Evolutionary conservation across 2,888 invertebrate species (phyloP), one percentile per base, ranked within the genome.

Genomic region (Sphaerophoria rueppellii): DNA sequence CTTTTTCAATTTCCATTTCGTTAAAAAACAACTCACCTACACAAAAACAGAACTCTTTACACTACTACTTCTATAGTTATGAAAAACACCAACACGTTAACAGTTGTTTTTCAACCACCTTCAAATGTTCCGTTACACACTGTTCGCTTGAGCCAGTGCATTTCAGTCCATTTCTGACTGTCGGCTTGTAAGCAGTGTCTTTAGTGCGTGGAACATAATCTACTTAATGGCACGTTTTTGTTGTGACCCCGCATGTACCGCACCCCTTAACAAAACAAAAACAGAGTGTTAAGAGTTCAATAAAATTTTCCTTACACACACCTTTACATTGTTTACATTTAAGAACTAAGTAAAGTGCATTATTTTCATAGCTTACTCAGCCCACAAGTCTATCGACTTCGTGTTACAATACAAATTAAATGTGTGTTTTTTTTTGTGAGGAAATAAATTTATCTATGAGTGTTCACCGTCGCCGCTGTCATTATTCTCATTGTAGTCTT

Each of bases 131-230:
- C 72, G 69, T 76, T 85, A 76, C 81, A 85, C 73, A 70, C 35
- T 14, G 77, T 70, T 81, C 76, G 57, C 40, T 40, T 65, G 54
- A 40, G 77, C 65, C 76, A 71, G 16, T 82, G 82, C 75, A 82
- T 65, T 85, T 82, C 86, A 86, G 86, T 86, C 77, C 74, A 86
- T 78, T 71, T 82, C 67, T 82, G 78, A 86, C 82, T 82, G 86
- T 86, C 86, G 73, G 72, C 71, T 52, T 67, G 82, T 48, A 50
- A 74, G 50, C 69, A 82, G 82, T 86, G 75, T 81, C 46, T 60
- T 40, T 24, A 48, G 73, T 73, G 73, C 78, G 82, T 73, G 46
- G 35, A 71, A 58, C n/a, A 55, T 43, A 43, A 60, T 58, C 65
- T 35, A 35, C 46, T 65, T 12, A 12, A 43, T 16, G 70, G 50